A percentile compares a stretch with the other conserved stretches of the same genome.
Conservation (phyloP, 2,888 invertebrate species). For the Pseudanteris insignis region DNA sequence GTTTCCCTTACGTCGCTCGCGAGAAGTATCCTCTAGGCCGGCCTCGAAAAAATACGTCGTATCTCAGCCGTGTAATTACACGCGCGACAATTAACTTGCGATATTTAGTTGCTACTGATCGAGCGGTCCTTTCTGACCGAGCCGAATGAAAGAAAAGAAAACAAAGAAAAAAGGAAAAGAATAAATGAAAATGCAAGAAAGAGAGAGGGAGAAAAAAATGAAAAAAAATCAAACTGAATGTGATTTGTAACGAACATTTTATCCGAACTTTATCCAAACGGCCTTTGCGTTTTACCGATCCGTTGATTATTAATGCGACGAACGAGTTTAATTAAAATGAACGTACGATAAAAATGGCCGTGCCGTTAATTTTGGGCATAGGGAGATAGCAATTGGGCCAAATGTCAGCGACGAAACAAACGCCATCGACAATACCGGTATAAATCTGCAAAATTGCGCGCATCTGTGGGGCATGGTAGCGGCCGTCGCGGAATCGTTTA, state of each 20-base stretch:
- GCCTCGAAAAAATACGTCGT: conserved; percentile 43
- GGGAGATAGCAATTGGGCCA: too few species aligned
- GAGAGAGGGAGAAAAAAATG: background rate
- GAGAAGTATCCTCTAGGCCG: conserved; percentile 29
- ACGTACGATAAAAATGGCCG: background rate
- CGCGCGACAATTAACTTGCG: conserved; percentile 47
- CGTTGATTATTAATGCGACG: too few species aligned
- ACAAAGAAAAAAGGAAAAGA: background rate
- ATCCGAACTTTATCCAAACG: too few species aligned
- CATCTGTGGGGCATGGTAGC: too few species aligned
- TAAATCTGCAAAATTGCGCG: too few species aligned
- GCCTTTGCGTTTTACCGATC: too few species aligned
- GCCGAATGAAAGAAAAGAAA: background rate
- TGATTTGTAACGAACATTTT: too few species aligned
- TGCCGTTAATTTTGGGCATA: too few species aligned
- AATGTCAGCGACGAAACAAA: too few species aligned
- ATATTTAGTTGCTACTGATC: conserved; percentile 47
- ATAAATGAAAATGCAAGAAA: background rate
- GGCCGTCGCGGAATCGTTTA: background rate
- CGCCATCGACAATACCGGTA: too few species aligned
- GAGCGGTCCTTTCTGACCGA: conserved; percentile 19
- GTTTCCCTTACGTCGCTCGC: conserved; percentile 41
- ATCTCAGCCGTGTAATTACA: conserved; percentile 50
- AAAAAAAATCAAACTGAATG: too few species aligned
- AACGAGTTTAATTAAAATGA: too few species aligned